Percentiles rank a stretch among this genome's conserved stretches.
These are phyloP conservation scores for Phataginus tetradactyla DNA, from an alignment of 2,797 vertebrate genomes.

Conservation along the genomic window DNA sequence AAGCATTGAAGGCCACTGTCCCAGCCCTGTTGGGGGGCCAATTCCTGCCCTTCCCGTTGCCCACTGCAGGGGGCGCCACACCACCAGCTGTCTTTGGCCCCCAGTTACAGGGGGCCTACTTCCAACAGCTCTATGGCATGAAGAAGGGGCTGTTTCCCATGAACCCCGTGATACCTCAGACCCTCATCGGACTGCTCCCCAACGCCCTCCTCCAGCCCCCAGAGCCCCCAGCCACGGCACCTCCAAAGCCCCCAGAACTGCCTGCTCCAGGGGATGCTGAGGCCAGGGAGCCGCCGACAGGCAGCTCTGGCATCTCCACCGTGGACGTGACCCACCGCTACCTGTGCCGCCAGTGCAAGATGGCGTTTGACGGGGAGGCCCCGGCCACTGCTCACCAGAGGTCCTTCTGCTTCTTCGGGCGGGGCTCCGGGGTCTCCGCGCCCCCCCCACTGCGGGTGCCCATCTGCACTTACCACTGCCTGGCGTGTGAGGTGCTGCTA, in stretches of 20 bases:
- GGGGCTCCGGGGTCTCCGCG: constrained; percentile 71
- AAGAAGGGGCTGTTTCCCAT: constrained; percentile 87
- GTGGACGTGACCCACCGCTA: constrained; percentile 87
- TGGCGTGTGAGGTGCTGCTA: constrained; percentile 87
- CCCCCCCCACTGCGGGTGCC: constrained; percentile 83
- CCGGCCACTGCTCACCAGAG: constrained; percentile 82
- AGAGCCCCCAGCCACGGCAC: constrained; percentile 73
- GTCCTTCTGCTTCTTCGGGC: constrained; percentile 83
- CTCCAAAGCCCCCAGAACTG: constrained; percentile 73
- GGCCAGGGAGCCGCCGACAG: constrained; percentile 79
- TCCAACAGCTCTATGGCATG: constrained; percentile 86
- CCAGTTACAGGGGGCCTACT: constrained; percentile 85
- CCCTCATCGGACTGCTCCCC: constrained; percentile 86
- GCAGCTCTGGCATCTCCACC: constrained; percentile 84
- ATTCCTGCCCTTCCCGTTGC: constrained; percentile 84
- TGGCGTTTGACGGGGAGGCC: constrained; percentile 82
- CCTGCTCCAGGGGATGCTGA: constrained; percentile 74
- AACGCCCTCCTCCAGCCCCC: constrained; percentile 81
- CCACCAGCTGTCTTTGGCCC: constrained; percentile 83
- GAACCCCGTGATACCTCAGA: constrained; percentile 87
- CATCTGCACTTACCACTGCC: constrained; percentile 87
- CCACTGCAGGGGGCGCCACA: constrained; percentile 71
- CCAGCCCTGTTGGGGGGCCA: constrained; percentile 83
- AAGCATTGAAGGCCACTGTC: constrained; percentile 83
- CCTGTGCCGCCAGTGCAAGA: constrained; percentile 84